Percentiles rank a stretch among this genome's conserved stretches.
These are phyloP conservation scores for Cheilosia soror DNA, from an alignment of 2,888 invertebrate genomes.

Conservation along the genomic window DNA sequence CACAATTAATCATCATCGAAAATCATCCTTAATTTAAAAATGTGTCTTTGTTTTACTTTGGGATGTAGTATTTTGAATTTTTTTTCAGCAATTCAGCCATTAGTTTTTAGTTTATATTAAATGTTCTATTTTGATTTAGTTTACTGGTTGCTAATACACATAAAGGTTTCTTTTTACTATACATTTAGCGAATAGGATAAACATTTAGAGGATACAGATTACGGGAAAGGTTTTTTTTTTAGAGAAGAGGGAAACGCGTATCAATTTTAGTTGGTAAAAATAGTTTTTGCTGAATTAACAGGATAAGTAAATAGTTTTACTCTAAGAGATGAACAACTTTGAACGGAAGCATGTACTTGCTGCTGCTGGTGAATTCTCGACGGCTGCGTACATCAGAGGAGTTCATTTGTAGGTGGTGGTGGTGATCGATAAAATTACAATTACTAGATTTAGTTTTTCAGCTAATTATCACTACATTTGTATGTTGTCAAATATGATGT, in stretches of 20 bases:
- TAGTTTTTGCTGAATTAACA: conserved; percentile 27
- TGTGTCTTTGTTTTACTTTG: not conserved
- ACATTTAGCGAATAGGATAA: conserved; percentile 47
- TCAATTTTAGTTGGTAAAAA: conserved; percentile 36
- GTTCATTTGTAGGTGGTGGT: conserved; percentile 34
- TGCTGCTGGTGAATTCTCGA: conserved; percentile 34
- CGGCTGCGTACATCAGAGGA: conserved; percentile 45
- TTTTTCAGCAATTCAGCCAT: conserved; percentile 29
- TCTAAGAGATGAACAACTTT: conserved; percentile 57
- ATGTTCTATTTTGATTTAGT: conserved; percentile 53
- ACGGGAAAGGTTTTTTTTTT: not conserved
- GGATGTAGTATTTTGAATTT: not conserved
- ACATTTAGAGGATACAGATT: conserved; percentile 29
- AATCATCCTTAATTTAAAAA: no score
- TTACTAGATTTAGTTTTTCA: conserved; percentile 71
- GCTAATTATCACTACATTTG: conserved; percentile 64
- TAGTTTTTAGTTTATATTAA: conserved; percentile 5
- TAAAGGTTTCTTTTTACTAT: conserved; percentile 19
- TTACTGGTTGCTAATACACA: conserved; percentile 51
- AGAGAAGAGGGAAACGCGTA: conserved; percentile 21
- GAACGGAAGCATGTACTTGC: conserved; percentile 34
- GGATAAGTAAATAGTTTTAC: not conserved
- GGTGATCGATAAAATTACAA: conserved; percentile 54
- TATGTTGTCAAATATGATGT: conserved; percentile 76
- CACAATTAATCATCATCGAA: conserved; percentile 48